Percentiles rank a stretch among this genome's conserved stretches.
These are phyloP conservation scores for Nasonia oneida DNA, from an alignment of 2,888 invertebrate genomes.

Conservation along the genomic window DNA sequence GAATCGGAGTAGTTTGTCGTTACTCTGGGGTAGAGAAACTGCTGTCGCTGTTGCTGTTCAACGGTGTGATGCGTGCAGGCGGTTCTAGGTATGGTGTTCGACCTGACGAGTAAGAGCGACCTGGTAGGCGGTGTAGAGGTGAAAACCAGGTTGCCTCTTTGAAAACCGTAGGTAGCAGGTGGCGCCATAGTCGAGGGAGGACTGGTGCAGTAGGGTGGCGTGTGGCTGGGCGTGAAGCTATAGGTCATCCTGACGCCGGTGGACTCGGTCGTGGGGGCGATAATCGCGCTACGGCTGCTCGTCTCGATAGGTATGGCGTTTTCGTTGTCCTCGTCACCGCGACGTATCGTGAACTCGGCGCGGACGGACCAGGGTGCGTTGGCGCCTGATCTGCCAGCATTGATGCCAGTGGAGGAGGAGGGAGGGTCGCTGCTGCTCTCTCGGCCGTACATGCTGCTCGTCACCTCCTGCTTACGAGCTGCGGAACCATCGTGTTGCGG, in stretches of 20 bases:
- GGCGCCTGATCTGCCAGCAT: slow-evolving; percentile 25
- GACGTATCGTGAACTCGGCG: slow-evolving; percentile 58
- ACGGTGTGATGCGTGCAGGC: slow-evolving; percentile 59
- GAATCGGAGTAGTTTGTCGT: slow-evolving; percentile 76
- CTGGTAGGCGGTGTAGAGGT: slow-evolving; percentile 79
- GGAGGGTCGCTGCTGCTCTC: slow-evolving; percentile 54
- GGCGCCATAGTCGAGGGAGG: slow-evolving; percentile 12
- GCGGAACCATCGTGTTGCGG: slow-evolving; percentile 19
- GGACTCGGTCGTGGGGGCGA: slow-evolving; percentile 48
- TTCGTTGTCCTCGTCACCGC: slow-evolving; percentile 30
- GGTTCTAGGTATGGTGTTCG: slow-evolving; percentile 72
- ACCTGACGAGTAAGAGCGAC: slow-evolving; percentile 66
- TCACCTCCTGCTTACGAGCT: slow-evolving; percentile 39
- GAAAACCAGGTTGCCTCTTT: slow-evolving; percentile 81
- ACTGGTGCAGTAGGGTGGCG: slow-evolving; percentile 2
- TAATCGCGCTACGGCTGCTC: slow-evolving; percentile 20
- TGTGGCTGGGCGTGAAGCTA: slow-evolving; percentile 48
- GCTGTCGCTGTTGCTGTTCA: slow-evolving; percentile 10
- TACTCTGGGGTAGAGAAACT: background rate
- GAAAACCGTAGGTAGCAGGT: slow-evolving; percentile 77
- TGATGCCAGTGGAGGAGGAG: slow-evolving; percentile 30
- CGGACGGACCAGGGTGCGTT: slow-evolving; percentile 60
- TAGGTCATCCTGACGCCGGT: slow-evolving; percentile 61
- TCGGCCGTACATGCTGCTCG: slow-evolving; percentile 66
- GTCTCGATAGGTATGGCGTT: slow-evolving; percentile 1